Evolutionary conservation across 2,113 vertebrate genomes (phyloP).

Genomic region (Cyanoliseus patagonus): DNA sequence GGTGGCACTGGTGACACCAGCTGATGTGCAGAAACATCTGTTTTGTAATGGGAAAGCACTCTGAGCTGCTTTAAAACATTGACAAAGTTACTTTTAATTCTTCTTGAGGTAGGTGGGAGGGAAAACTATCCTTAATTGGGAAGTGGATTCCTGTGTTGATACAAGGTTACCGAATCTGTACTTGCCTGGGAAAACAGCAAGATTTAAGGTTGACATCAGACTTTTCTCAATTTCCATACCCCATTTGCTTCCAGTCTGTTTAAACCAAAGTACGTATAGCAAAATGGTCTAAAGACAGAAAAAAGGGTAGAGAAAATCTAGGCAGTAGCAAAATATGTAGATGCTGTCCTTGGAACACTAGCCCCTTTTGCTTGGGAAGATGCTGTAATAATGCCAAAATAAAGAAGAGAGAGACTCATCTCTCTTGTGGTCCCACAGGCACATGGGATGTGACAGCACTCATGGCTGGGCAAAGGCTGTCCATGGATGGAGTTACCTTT

Average conservation of each 20-base stretch:
- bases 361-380: neutral
- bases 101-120: neutral
- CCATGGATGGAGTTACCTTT: accelerated
- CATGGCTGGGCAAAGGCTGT: neutral
- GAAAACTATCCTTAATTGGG: neutral
- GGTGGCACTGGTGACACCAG: neutral
- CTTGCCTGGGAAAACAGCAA: neutral
- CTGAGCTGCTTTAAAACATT: conserved; percentile 25
- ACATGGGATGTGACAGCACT: neutral
- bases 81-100: conserved; percentile 41
- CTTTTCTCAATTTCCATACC: neutral
- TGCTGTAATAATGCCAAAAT: accelerated
- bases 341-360: neutral
- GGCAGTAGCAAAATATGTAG: neutral
- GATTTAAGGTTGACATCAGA: neutral
- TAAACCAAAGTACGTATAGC: neutral
- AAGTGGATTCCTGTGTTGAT: neutral
- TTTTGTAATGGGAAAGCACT: neutral
- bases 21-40: conserved; percentile 33
- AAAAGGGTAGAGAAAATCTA: neutral
- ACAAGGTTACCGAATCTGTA: neutral
- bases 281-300: neutral
- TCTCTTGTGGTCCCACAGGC: neutral
- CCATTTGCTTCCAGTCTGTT: neutral
- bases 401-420: neutral